Conservation (phyloP, 2,888 invertebrate species). For the Craniophora ligustri region DNA sequence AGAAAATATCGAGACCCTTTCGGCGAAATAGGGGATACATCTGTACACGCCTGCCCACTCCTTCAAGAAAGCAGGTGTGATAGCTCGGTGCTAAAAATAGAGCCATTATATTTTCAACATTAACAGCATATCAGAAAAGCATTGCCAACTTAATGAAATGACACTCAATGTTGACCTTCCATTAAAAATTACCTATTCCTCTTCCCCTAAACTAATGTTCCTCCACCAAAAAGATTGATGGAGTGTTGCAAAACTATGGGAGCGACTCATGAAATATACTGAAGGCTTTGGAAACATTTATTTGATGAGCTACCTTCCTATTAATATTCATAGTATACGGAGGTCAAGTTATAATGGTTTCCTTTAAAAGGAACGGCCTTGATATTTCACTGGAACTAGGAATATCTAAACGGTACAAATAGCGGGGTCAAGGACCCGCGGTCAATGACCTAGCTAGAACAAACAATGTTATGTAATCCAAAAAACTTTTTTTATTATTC, state of each 20-base stretch:
- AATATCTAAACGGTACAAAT: constrained; percentile 4
- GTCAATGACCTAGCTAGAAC: constrained; percentile 25
- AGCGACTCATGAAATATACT: constrained; percentile 28
- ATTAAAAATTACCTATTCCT: constrained; percentile 2
- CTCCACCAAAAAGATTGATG: constrained; percentile 39
- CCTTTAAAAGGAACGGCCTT: constrained; percentile 15
- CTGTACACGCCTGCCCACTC: too few relatives aligned
- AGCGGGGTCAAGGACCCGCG: constrained; percentile 24
- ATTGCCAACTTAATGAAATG: constrained; percentile 17
- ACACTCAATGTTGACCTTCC: constrained; percentile 12
- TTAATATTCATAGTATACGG: not conserved
- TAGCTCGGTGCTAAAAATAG: too few relatives aligned
- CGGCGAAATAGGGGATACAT: too few relatives aligned
- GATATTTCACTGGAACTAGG: constrained; percentile 16
- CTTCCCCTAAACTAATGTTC: constrained; percentile 21
- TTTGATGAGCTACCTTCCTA: not conserved
- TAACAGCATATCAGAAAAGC: constrained; percentile 4
- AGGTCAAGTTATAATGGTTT: constrained; percentile 10
- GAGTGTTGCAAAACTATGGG: constrained; percentile 31
- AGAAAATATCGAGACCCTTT: too few relatives aligned
- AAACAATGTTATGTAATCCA: not conserved
- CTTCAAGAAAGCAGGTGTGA: too few relatives aligned
- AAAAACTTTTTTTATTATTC: too few relatives aligned
- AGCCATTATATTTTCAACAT: too few relatives aligned
- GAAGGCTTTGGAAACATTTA: not conserved